Conservation (phyloP, 2,113 vertebrate species). For the Festucalex cinctus region DNA sequence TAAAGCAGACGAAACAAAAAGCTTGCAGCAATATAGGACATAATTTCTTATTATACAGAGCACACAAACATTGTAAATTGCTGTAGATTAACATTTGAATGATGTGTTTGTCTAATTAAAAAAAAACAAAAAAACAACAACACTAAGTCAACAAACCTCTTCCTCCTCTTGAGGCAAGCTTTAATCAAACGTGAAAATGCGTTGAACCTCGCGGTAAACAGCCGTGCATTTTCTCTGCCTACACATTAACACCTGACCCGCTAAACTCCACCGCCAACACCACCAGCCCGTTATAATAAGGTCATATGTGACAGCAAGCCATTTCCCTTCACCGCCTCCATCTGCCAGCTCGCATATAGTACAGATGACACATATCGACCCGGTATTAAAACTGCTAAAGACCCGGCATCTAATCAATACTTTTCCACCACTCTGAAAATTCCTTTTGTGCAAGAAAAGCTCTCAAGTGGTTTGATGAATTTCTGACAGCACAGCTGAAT, state of each 20-base stretch:
- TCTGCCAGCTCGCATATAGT: slow-evolving; percentile 37
- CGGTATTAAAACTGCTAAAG: slow-evolving; percentile 40
- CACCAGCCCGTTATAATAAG: slow-evolving; percentile 23
- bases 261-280: slow-evolving; percentile 5
- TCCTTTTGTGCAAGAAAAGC: slow-evolving; percentile 18
- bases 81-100: not conserved
- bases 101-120: slow-evolving; percentile 13
- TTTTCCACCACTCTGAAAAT: slow-evolving; percentile 29
- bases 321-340: slow-evolving; percentile 51
- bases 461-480: slow-evolving; percentile 43
- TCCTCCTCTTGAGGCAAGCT: not conserved
- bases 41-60: not conserved
- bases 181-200: slow-evolving; percentile 6
- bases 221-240: not conserved
- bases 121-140: not conserved
- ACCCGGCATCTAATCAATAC: slow-evolving; percentile 43
- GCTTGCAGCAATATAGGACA: slow-evolving; percentile 7
- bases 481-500: slow-evolving; percentile 38
- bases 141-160: not conserved
- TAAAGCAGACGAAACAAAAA: slow-evolving; percentile 20
- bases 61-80: not conserved
- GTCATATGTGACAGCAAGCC: slow-evolving; percentile 46
- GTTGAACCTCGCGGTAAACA: not conserved
- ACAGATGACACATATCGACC: slow-evolving; percentile 42
- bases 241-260: slow-evolving; percentile 31